Evolutionary conservation across 2,113 vertebrate genomes (phyloP).

Genomic region (Carassius auratus): DNA sequence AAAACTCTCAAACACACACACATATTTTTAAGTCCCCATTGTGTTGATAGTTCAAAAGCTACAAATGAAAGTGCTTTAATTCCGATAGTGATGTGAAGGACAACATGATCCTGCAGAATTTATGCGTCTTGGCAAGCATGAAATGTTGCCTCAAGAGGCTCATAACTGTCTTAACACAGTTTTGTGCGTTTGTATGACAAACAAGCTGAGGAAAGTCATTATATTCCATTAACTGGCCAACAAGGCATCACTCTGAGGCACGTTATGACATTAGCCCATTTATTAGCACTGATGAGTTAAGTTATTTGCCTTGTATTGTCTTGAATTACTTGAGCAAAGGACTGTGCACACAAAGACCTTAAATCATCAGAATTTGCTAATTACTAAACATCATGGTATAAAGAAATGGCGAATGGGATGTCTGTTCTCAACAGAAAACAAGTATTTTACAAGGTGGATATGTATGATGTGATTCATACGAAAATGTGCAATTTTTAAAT

Average conservation of each 20-base stretch:
- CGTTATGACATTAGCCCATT: conserved; percentile 42
- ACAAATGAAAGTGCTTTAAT: background rate
- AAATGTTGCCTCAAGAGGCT: background rate
- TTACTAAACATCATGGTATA: too few relatives aligned
- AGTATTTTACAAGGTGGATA: too few relatives aligned
- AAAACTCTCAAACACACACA: background rate
- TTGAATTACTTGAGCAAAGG: conserved; percentile 16
- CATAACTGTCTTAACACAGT: too few relatives aligned
- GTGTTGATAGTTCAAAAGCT: background rate
- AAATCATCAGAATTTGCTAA: too few relatives aligned
- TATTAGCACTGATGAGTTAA: conserved; percentile 40
- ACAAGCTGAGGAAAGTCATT: conserved; percentile 38
- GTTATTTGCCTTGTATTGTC: conserved; percentile 28
- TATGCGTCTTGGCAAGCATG: conserved; percentile 7
- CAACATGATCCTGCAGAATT: conserved; percentile 19
- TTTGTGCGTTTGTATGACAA: conserved; percentile 38
- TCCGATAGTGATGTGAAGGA: background rate
- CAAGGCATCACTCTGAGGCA: conserved; percentile 34
- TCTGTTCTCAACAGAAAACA: too few relatives aligned
- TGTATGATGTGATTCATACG: background rate
- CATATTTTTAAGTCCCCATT: background rate
- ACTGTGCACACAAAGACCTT: background rate
- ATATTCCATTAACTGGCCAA: conserved; percentile 43
- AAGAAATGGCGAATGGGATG: too few relatives aligned
- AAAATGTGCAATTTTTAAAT: background rate